These are phyloP conservation scores for Agonum fuliginosum DNA, from an alignment of 2,888 invertebrate species.

Conservation along the genomic window DNA sequence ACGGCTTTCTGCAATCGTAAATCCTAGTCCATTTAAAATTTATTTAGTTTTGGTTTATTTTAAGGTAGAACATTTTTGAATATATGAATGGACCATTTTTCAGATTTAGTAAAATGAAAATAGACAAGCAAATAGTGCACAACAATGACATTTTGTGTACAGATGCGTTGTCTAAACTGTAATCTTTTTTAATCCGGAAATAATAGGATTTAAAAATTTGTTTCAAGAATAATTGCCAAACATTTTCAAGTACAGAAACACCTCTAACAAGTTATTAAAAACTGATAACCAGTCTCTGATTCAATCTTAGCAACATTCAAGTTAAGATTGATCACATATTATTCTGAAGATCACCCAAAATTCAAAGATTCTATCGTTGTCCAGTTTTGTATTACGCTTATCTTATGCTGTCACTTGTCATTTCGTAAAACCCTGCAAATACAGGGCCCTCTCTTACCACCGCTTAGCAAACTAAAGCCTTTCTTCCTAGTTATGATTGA, in stretches of 20 bases:
- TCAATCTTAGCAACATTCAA: slow-evolving; percentile 15
- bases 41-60: too few species aligned
- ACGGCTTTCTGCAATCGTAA: too few species aligned
- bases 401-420: slow-evolving; percentile 57
- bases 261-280: slow-evolving; percentile 6
- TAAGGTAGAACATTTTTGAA: too few species aligned
- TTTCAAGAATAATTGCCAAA: neutral
- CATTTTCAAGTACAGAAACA: too few species aligned
- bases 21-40: too few species aligned
- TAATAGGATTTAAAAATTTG: slow-evolving; percentile 5
- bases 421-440: slow-evolving; percentile 53
- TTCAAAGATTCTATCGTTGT: neutral
- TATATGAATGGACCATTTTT: too few species aligned
- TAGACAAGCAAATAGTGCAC: neutral
- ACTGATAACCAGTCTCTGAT: neutral
- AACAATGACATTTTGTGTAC: neutral
- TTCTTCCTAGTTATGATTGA: slow-evolving; percentile 55
- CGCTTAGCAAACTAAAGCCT: slow-evolving; percentile 32
- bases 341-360: slow-evolving; percentile 1
- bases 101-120: too few species aligned
- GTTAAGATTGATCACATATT: slow-evolving; percentile 45
- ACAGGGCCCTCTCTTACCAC: slow-evolving; percentile 44
- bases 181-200: neutral
- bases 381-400: slow-evolving; percentile 54
- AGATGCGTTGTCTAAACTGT: slow-evolving; percentile 7